Percentiles rank a stretch among this genome's conserved stretches.
Evolutionary conservation across 2,888 invertebrate genomes (phyloP).

Genomic region (Rhagonycha lutea): DNA sequence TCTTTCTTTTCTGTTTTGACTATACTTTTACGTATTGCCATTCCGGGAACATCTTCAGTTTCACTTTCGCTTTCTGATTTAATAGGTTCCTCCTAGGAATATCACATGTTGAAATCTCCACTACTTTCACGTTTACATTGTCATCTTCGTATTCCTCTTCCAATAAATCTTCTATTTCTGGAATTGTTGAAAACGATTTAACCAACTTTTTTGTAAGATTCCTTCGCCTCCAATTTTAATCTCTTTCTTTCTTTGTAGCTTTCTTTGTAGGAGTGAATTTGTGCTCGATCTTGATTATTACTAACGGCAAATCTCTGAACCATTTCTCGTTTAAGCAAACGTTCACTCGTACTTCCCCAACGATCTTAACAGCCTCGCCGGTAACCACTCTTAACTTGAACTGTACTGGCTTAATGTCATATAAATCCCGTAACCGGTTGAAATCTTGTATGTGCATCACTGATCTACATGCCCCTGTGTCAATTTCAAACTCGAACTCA

Average conservation of each 20-base stretch:
- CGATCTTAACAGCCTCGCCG: too few relatives aligned
- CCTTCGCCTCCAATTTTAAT: constrained; percentile 73
- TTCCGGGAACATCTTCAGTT: constrained; percentile 55
- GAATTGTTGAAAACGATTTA: constrained; percentile 71
- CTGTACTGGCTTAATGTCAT: too few relatives aligned
- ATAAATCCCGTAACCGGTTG: too few relatives aligned
- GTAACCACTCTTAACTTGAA: too few relatives aligned
- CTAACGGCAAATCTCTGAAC: too few relatives aligned
- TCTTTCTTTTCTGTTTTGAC: constrained; percentile 44
- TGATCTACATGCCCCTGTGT: too few relatives aligned
- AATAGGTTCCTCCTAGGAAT: constrained; percentile 58
- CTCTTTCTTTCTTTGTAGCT: constrained; percentile 77
- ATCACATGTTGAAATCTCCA: constrained; percentile 72
- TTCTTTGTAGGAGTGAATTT: too few relatives aligned
- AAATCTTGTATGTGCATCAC: too few relatives aligned
- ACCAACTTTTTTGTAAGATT: constrained; percentile 75
- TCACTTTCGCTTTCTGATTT: constrained; percentile 40
- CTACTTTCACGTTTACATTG: constrained; percentile 77
- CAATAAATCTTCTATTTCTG: constrained; percentile 70
- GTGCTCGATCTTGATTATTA: too few relatives aligned
- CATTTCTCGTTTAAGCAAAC: too few relatives aligned
- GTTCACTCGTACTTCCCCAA: too few relatives aligned
- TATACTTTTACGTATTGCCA: constrained; percentile 57
- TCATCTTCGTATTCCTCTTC: constrained; percentile 76
- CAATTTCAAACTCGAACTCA: too few relatives aligned